phyloP scores from a whole-genome alignment of 2,113 vertebrate species.

The Archilochus colubris region DNA sequence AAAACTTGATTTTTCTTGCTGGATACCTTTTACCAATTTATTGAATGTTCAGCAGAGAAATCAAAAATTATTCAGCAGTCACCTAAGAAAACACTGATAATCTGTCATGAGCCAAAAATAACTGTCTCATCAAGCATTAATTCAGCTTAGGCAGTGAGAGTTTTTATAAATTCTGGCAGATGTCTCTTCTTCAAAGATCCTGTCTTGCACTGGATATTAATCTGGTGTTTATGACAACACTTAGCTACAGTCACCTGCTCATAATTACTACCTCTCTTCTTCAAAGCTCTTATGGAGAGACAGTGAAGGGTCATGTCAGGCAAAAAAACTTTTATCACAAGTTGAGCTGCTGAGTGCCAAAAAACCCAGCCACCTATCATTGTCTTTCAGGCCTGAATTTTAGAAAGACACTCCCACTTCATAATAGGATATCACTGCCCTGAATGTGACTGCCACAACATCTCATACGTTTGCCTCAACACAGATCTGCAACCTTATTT shows the following conservation, averaged over 20 bases:
- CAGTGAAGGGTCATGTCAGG: neutral
- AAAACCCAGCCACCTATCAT: neutral
- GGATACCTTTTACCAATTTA: neutral
- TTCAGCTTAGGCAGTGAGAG: neutral
- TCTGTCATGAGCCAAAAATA: neutral
- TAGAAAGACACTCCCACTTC: neutral
- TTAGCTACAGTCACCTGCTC: neutral
- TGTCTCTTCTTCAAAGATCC: neutral
- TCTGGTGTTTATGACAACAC: neutral
- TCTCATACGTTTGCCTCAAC: neutral
- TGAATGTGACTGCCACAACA: neutral
- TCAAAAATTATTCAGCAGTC: neutral
- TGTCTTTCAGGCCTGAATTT: neutral
- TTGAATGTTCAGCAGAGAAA: neutral
- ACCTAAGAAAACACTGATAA: neutral
- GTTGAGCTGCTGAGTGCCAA: neutral
- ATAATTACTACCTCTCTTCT: neutral
- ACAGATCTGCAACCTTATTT: neutral
- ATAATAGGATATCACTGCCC: neutral
- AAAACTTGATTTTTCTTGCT: neutral
- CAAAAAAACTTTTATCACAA: neutral
- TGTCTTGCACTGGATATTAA: neutral
- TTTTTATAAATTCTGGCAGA: neutral
- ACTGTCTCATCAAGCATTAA: neutral
- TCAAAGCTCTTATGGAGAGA: neutral